Conservation (phyloP, 1,140 invertebrate species). For the Drosophila pseudoobscura region DNA sequence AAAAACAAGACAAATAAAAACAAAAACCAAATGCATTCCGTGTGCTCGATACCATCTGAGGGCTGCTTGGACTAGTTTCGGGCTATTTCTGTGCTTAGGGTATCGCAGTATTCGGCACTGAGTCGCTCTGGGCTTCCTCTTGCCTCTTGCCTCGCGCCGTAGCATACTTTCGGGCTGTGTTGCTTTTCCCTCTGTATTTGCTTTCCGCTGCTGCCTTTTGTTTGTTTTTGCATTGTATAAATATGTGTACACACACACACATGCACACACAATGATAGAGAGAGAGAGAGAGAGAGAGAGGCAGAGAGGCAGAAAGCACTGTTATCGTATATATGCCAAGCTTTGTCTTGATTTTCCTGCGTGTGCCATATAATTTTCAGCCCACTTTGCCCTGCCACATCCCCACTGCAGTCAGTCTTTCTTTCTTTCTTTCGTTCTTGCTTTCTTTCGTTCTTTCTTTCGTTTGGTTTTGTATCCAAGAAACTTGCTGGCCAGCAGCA, state of each 20-base stretch:
- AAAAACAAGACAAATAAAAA: too few species aligned
- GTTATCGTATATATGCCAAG: constrained; percentile 55
- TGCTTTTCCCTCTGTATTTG: constrained; percentile 44
- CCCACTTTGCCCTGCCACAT: neutral
- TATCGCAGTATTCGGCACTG: too few species aligned
- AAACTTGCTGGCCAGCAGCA: constrained; percentile 5
- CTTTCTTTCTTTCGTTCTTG: neutral
- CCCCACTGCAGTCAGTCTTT: neutral
- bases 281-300: neutral
- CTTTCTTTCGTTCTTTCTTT: neutral
- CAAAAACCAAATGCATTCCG: too few species aligned
- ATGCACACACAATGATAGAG: neutral
- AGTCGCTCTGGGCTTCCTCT: too few species aligned
- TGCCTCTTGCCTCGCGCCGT: constrained; percentile 6
- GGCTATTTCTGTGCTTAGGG: too few species aligned
- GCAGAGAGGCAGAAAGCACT: neutral
- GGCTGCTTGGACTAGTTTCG: too few species aligned
- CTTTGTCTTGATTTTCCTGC: constrained; percentile 68
- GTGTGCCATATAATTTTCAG: constrained; percentile 54
- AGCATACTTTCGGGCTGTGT: constrained; percentile 64
- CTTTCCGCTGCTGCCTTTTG: constrained; percentile 53
- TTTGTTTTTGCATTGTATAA: constrained; percentile 70
- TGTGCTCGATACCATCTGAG: too few species aligned
- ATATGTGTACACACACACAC: constrained; percentile 18
- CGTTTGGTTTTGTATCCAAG: constrained; percentile 13